Percentiles rank a stretch among this genome's conserved stretches.
Evolutionary conservation across 2,888 invertebrate genomes (phyloP).

Genomic region (Aleiodes testaceus): DNA sequence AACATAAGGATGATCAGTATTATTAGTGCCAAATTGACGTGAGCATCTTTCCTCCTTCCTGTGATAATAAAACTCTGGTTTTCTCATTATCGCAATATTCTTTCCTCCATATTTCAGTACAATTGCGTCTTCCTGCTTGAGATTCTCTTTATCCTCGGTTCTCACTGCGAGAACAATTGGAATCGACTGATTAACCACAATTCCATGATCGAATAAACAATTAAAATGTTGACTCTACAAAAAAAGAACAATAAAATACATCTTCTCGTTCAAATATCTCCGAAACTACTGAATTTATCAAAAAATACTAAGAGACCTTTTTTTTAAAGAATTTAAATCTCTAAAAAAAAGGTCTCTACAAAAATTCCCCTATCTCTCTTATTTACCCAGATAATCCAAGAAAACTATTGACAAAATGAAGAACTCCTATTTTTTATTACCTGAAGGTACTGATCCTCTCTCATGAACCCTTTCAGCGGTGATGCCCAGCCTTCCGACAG

Average conservation of each 20-base stretch:
- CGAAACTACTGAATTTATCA: not conserved
- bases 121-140: slow-evolving; percentile 77
- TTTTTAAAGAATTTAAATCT: too few relatives aligned
- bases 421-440: slow-evolving; percentile 82
- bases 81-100: slow-evolving; percentile 84
- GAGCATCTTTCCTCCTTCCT: slow-evolving; percentile 94
- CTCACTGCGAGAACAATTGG: slow-evolving; percentile 93
- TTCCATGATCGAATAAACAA: slow-evolving; percentile 80
- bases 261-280: not conserved
- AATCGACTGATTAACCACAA: slow-evolving; percentile 91
- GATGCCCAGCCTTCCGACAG: slow-evolving; percentile 98
- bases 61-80: slow-evolving; percentile 95
- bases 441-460: slow-evolving; percentile 94
- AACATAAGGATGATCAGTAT: slow-evolving; percentile 91
- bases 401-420: too few relatives aligned
- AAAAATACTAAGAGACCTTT: too few relatives aligned
- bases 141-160: slow-evolving; percentile 80
- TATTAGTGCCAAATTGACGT: slow-evolving; percentile 93
- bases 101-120: slow-evolving; percentile 80
- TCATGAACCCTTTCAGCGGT: slow-evolving; percentile 97
- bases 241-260: not conserved
- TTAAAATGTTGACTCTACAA: slow-evolving; percentile 87
- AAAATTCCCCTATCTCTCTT: too few relatives aligned
- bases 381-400: too few relatives aligned
- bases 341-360: too few relatives aligned